Conservation (phyloP, 37 sponge, comb jelly and placozoan genomes). For the Dysidea cf. avara region DNA sequence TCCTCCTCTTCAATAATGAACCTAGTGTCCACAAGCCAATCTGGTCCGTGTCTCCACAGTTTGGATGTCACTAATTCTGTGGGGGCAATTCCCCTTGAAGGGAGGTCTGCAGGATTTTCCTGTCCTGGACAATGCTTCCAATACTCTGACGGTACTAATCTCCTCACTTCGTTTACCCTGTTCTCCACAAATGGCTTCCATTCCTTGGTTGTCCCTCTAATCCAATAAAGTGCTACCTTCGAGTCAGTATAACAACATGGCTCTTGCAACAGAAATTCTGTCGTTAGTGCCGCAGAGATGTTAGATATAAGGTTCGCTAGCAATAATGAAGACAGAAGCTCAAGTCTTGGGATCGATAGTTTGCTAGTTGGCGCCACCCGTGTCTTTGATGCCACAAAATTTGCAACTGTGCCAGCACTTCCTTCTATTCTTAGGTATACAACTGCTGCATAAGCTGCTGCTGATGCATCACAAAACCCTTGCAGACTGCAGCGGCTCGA, state of each 20-base stretch:
- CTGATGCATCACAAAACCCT: conserved; percentile 39
- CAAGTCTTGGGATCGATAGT: conserved; percentile 22
- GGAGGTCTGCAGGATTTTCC: conserved; percentile 24
- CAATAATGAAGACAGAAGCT: conserved; percentile 3
- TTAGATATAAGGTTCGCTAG: conserved; percentile 1
- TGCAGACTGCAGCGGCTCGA: conserved; percentile 3
- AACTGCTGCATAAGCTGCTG: conserved; percentile 28
- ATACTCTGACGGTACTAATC: neutral
- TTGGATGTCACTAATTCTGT: too few species aligned
- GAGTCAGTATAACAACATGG: conserved; percentile 7
- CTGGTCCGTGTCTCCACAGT: neutral
- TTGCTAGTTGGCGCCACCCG: conserved; percentile 30
- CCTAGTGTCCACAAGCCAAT: neutral
- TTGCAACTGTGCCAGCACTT: neutral
- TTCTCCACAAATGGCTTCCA: conserved; percentile 26
- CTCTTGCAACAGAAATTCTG: neutral
- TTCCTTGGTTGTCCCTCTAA: conserved; percentile 6
- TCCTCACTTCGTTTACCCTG: conserved; percentile 4
- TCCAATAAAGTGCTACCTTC: conserved; percentile 16
- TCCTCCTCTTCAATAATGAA: too few species aligned
- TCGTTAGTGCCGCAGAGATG: neutral
- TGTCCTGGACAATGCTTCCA: neutral
- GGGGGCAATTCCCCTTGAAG: neutral
- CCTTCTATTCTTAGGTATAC: conserved; percentile 15
- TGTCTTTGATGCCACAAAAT: conserved; percentile 33